Conservation (phyloP, 2,797 vertebrate species). For the Delichon dasypus region DNA sequence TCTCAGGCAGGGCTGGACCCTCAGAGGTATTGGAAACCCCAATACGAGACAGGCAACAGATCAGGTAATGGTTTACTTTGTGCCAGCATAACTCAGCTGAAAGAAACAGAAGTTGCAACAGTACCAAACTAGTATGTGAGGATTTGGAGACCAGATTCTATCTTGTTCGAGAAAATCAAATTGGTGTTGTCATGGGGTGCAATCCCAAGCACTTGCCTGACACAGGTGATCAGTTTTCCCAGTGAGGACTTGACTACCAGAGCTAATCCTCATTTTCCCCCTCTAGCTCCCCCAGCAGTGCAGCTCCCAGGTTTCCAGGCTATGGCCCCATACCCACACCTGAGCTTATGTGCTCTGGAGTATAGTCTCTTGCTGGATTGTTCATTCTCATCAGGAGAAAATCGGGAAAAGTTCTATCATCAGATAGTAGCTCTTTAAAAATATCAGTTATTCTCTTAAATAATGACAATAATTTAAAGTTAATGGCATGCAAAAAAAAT, state of each 20-base stretch:
- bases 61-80: not conserved
- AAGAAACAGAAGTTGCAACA: not conserved
- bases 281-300: not conserved
- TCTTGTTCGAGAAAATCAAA: not conserved
- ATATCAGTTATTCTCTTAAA: not conserved
- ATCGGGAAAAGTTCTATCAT: not conserved
- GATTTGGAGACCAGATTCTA: not conserved
- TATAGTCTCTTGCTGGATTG: not conserved
- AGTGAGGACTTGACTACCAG: accelerated
- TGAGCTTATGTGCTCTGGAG: not conserved
- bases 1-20: too few relatives aligned
- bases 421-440: not conserved
- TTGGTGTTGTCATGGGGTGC: accelerated
- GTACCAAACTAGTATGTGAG: not conserved
- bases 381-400: not conserved
- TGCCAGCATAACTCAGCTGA: not conserved
- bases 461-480: not conserved
- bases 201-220: not conserved
- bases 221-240: not conserved
- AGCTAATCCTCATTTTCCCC: not conserved
- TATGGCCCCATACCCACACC: not conserved
- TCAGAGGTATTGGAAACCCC: too few relatives aligned
- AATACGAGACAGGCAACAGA: too few relatives aligned
- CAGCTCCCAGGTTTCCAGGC: not conserved
- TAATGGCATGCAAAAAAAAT: not conserved